These are phyloP conservation scores for Lasioglossum albipes DNA, from an alignment of 1,140 invertebrate species.

Conservation along the genomic window DNA sequence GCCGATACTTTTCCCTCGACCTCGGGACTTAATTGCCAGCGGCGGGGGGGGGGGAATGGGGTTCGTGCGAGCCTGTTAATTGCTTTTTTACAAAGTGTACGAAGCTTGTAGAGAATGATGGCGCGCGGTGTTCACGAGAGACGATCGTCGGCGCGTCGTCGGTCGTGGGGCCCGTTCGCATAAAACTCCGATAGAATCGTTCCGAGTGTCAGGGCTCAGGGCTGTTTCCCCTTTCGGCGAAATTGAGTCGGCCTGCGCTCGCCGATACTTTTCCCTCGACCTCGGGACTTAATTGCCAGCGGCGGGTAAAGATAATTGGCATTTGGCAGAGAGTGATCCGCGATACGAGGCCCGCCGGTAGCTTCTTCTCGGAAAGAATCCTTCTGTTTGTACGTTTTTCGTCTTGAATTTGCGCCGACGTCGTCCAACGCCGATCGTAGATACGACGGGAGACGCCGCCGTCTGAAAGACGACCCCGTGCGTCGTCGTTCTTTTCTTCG, in stretches of 20 bases:
- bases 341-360: slow-evolving; percentile 60
- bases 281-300: slow-evolving; percentile 61
- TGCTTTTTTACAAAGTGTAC: too few relatives aligned
- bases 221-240: slow-evolving; percentile 38
- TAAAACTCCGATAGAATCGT: slow-evolving; percentile 18
- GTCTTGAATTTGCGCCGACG: slow-evolving; percentile 53
- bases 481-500: background rate
- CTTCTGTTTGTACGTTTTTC: slow-evolving; percentile 67
- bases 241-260: slow-evolving; percentile 16
- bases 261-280: slow-evolving; percentile 33
- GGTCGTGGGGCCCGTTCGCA: too few relatives aligned
- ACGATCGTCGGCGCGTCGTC: too few relatives aligned
- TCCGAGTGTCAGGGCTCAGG: background rate
- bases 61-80: too few relatives aligned
- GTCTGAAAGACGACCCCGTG: slow-evolving; percentile 49
- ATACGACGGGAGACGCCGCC: slow-evolving; percentile 64
- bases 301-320: slow-evolving; percentile 68
- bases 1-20: slow-evolving; percentile 33
- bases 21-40: slow-evolving; percentile 61
- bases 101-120: too few relatives aligned
- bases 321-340: slow-evolving; percentile 69
- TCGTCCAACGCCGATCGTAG: slow-evolving; percentile 62
- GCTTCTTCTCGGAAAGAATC: slow-evolving; percentile 71
- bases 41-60: too few relatives aligned
- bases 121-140: too few relatives aligned